Base-by-base conservation (phyloP, 2,797 vertebrate genomes). In the Lycodopsis pacificus region DNA sequence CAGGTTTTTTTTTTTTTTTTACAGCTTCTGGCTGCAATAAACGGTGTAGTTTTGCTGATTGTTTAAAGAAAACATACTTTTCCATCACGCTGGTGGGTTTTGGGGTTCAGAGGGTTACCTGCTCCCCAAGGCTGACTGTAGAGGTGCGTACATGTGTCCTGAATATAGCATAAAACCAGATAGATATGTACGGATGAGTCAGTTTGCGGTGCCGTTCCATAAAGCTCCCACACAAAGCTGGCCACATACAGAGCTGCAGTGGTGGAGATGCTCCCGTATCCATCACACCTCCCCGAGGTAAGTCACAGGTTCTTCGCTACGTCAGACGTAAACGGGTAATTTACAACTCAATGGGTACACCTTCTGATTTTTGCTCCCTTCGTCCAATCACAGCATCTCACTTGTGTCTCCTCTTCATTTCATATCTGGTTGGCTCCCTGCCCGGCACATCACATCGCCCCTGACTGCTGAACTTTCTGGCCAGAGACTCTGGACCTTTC, bases 391-490 rank as follows among this genome's bases (percentile, higher is more conserved):
- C 84, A 77, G 64, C 75, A 83, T 81, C 77, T 79, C 74, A 71
- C 63, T 84, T 84, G 68, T 79, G 62, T 78, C 62, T 85, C 71
- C 80, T 84, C 73, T 86, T 89, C 74, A 75, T 87, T 86, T 87
- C 78, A 80, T 81, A 84, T 89, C 76, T 79, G 67, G 48, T 44
- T 79, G 78, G 82, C 74, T 79, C 64, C 27, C 68, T 56, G 78
- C 78, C 75, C 20, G 0, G 69, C 67, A 73, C 77, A 86, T 75
- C 58, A 66, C 83, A 81, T 81, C 56, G 4, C 74, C 80, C 44
- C 79, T 80, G 77, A 85, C 83, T 80, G 76, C 77, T 88, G 88
- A 90, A 82, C 83, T 87, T 89, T 88, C 73, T 12, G 56, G 77
- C 74, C 83, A 59, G 62, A 91, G 76, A 57, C 70, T 85, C 81